Evolutionary conservation across 2,113 vertebrate genomes (phyloP).

Genomic region (Rallus limicola): DNA sequence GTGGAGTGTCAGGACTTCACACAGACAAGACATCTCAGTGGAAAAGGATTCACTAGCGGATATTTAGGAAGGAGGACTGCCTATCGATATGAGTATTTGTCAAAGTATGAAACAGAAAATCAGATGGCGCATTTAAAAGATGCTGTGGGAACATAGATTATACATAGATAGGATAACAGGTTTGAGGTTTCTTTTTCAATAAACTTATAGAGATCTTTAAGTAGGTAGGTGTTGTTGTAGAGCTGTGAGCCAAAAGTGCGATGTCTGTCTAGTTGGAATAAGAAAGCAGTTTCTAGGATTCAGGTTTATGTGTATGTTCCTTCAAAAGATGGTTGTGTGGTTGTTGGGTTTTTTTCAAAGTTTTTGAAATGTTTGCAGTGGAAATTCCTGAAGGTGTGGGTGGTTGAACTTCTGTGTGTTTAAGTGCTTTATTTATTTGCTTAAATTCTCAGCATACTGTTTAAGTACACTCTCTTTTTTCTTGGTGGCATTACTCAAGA

Average conservation of each 20-base stretch:
- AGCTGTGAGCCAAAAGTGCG: background rate
- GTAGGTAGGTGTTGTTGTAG: background rate
- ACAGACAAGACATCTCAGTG: background rate
- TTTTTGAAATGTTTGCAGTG: background rate
- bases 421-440: slow-evolving; percentile 21
- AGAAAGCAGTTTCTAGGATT: background rate
- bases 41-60: background rate
- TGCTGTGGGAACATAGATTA: background rate
- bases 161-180: background rate
- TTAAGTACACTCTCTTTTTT: background rate
- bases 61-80: background rate
- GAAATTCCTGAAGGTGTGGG: slow-evolving; percentile 7
- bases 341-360: background rate
- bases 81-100: background rate
- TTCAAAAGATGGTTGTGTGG: background rate
- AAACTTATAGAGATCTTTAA: background rate
- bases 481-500: background rate
- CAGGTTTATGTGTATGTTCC: background rate
- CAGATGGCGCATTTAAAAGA: background rate
- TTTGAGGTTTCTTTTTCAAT: background rate
- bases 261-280: background rate
- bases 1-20: background rate
- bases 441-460: background rate
- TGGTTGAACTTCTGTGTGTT: background rate
- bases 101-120: background rate